These are phyloP conservation scores for Cephalotes varians DNA, from an alignment of 2,888 invertebrate genomes.

Conservation along the genomic window DNA sequence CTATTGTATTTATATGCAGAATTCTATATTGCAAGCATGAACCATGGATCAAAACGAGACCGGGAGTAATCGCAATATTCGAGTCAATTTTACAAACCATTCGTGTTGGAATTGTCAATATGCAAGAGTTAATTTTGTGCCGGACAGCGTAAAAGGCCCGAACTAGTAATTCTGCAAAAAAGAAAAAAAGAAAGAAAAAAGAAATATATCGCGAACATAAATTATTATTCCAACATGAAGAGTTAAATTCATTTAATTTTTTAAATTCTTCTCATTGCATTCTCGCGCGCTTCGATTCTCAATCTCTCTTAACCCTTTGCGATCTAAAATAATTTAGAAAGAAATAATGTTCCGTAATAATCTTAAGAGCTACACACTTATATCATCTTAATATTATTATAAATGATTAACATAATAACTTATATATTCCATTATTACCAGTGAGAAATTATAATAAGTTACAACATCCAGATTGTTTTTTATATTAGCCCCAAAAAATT, in stretches of 20 bases:
- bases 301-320: conserved; percentile 11
- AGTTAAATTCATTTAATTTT: conserved; percentile 4
- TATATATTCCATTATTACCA: background rate
- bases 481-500: background rate
- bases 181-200: background rate
- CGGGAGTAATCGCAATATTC: conserved; percentile 33
- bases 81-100: conserved; percentile 10
- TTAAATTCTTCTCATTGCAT: background rate
- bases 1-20: background rate
- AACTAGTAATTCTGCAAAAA: background rate
- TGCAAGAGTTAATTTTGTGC: background rate
- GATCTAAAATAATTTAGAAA: conserved; percentile 9
- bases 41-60: conserved; percentile 21
- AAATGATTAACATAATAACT: conserved; percentile 11
- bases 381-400: conserved; percentile 12
- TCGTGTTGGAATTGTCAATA: conserved; percentile 21
- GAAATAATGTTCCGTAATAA: conserved; percentile 13
- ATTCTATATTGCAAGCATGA: conserved; percentile 22
- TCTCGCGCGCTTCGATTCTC: background rate
- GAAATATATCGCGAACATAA: background rate
- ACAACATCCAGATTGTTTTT: background rate
- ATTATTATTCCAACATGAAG: conserved; percentile 34
- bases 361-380: background rate
- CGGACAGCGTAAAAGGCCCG: background rate
- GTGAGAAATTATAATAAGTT: conserved; percentile 12